Evolutionary conservation across 2,888 invertebrate species (phyloP).

Genomic region (Octodonta nipae): DNA sequence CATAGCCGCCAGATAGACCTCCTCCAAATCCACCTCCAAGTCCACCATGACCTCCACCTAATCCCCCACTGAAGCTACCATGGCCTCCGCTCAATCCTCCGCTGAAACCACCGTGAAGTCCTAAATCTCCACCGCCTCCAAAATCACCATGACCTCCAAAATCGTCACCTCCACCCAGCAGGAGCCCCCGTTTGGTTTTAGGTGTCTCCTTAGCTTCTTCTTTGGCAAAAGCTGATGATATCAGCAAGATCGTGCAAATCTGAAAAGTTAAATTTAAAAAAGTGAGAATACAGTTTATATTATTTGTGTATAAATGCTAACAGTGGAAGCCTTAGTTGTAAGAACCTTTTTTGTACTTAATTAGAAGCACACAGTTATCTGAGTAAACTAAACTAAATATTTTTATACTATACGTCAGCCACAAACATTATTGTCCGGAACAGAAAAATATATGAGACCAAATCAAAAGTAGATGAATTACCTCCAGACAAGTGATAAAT

Average conservation of each 20-base stretch:
- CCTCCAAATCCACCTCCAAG: conserved; percentile 13
- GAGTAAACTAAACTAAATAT: not conserved
- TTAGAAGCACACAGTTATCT: not conserved
- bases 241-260: conserved; percentile 21
- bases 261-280: no score
- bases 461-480: no score
- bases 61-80: conserved; percentile 9
- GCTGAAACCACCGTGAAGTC: conserved; percentile 12
- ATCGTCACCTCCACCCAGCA: conserved; percentile 16
- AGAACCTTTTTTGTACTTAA: no score
- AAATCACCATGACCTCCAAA: conserved; percentile 12
- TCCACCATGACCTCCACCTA: conserved; percentile 6
- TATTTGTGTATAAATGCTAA: no score
- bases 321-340: no score
- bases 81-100: conserved; percentile 10
- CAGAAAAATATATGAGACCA: no score
- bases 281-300: no score
- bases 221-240: conserved; percentile 19
- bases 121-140: conserved; percentile 10
- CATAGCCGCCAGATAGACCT: conserved; percentile 14
- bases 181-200: conserved; percentile 22
- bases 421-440: no score
- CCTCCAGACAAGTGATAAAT: no score
- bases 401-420: conserved; percentile 1
- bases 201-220: conserved; percentile 18